Evolutionary conservation across 2,797 vertebrate species (phyloP).

Genomic region (Thaleichthys pacificus): DNA sequence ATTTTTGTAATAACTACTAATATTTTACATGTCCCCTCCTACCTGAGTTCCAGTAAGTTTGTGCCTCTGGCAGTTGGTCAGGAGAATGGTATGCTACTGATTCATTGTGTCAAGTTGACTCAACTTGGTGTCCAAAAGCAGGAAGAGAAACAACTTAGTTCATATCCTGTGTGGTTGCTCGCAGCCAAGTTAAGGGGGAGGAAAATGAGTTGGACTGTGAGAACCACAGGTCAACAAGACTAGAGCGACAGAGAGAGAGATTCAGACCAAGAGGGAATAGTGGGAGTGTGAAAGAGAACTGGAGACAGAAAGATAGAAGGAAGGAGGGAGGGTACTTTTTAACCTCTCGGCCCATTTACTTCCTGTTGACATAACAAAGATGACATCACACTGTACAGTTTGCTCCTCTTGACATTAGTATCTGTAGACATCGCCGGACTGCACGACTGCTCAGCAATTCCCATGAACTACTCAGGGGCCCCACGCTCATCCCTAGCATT

Average conservation of each 20-base stretch:
- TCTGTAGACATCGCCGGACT: no score
- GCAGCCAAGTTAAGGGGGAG: slow-evolving; percentile 22
- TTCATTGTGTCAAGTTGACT: slow-evolving; percentile 50
- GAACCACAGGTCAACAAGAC: slow-evolving; percentile 35
- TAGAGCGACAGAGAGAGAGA: slow-evolving; percentile 1
- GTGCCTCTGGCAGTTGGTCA: slow-evolving; percentile 15
- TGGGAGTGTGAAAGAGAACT: not conserved
- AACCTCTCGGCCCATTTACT: slow-evolving; percentile 13
- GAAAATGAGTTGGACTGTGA: slow-evolving; percentile 63
- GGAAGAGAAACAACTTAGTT: slow-evolving; percentile 64
- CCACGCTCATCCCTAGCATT: no score
- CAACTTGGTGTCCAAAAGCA: slow-evolving; percentile 46
- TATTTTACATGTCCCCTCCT: not conserved
- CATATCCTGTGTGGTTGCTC: slow-evolving; percentile 62
- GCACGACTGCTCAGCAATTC: no score
- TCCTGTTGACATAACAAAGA: slow-evolving; percentile 41
- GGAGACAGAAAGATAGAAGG: not conserved
- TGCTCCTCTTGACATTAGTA: no score
- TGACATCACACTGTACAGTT: slow-evolving; percentile 4
- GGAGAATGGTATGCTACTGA: slow-evolving; percentile 12
- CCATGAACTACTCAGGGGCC: no score
- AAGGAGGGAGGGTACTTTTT: not conserved
- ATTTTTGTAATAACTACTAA: not conserved
- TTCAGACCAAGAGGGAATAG: not conserved
- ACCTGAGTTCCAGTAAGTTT: slow-evolving; percentile 8